Conservation (phyloP, 2,888 invertebrate species). For the Electrophaes corylata region DNA sequence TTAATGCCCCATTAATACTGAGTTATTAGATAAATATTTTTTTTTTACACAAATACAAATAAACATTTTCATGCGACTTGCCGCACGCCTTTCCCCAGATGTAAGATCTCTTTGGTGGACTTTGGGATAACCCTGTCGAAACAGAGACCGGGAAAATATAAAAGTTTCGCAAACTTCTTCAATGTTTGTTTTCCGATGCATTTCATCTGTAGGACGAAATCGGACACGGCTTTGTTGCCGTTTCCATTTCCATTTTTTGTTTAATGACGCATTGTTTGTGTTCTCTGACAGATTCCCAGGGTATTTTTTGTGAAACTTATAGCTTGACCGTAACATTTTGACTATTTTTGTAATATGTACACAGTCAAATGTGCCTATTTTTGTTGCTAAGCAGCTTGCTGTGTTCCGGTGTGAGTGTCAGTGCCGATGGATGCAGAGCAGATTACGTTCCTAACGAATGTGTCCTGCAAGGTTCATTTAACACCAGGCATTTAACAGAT, state of each 20-base stretch:
- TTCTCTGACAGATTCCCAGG: neutral
- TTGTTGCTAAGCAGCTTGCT: too few species aligned
- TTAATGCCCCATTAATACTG: too few species aligned
- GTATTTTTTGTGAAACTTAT: neutral
- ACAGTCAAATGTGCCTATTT: too few species aligned
- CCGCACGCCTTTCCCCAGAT: conserved; percentile 21
- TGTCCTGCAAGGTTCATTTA: too few species aligned
- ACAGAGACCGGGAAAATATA: conserved; percentile 74
- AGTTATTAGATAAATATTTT: too few species aligned
- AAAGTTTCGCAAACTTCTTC: conserved; percentile 68
- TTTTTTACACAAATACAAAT: neutral
- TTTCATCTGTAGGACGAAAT: conserved; percentile 37
- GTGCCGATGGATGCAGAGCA: too few species aligned
- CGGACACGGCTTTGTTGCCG: conserved; percentile 35
- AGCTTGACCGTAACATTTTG: too few species aligned
- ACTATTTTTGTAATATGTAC: too few species aligned
- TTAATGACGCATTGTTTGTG: conserved; percentile 5
- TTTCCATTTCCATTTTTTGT: conserved; percentile 3
- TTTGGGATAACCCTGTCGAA: conserved; percentile 76
- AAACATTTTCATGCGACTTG: neutral
- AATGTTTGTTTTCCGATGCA: conserved; percentile 60
- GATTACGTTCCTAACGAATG: too few species aligned
- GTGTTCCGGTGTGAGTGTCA: too few species aligned
- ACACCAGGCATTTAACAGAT: too few species aligned
- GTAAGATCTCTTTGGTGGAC: conserved; percentile 55